Base-by-base conservation (phyloP, 2,797 vertebrate species). In the Odontamblyopus rebecca region DNA sequence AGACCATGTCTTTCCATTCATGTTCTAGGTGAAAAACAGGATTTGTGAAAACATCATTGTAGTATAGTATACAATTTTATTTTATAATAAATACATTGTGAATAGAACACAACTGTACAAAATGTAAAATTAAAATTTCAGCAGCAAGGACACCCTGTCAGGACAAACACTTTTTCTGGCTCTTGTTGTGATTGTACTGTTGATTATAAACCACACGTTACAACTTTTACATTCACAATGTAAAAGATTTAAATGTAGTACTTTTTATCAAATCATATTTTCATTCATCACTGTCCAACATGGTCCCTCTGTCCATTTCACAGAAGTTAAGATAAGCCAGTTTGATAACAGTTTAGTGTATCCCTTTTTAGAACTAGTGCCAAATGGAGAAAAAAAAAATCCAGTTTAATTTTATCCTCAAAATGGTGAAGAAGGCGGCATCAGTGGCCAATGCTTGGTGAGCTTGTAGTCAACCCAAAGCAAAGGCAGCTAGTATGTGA, bases 391-490 rank as follows among this genome's bases (percentile, higher is more conserved):
- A 88, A 86, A 84, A 84, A 82, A 81, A 87, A 88, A 89, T 80
- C 85, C 90, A 90, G 89, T 18, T 30, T 63, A 81, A 85, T 83
- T 88, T 84, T 82, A 79, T 81, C 76, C 79, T 89, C 86, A 76
- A 78, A 70, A 90, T 76, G 90, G 86, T 85, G 82, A 79, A 82
- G 77, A 82, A 75, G 74, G 81, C 85, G 85, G 78, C 78, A 85
- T 90, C 87, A 81, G 86, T 0, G 77, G 85, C 76, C 70, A 82
- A 84, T 79, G 80, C 77, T 77, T 73, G 90, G 85, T 84, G 75
- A 87, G 84, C 44, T 77, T 89, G 90, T 74, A 86, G 90, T 88
- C 65, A 69, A 81, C 68, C 89, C 87, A 85, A 86, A 89, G 85
- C 69, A 86, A 89, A 90, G 85, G 78, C 82, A 81, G 77, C 38